Evolutionary conservation across 2,888 invertebrate species (phyloP).

Genomic region (Linnaemya vulpina): DNA sequence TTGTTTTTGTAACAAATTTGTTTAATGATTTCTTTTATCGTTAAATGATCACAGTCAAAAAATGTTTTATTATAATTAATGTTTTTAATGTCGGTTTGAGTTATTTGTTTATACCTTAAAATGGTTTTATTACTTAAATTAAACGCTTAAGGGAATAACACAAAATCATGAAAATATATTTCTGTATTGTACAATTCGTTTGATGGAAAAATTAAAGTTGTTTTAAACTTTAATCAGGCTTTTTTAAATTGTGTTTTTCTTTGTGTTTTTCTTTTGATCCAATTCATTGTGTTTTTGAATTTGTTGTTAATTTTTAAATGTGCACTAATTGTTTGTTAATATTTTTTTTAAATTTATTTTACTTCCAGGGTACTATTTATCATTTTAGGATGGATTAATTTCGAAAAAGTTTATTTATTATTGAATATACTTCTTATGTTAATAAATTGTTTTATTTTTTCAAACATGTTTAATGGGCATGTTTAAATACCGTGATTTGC

Average conservation of each 20-base stretch:
- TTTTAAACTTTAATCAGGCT: conserved; percentile 32
- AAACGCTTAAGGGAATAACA: no score
- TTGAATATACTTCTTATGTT: conserved; percentile 18
- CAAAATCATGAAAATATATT: neutral
- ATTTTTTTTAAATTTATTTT: conserved; percentile 34
- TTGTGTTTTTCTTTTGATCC: conserved; percentile 3
- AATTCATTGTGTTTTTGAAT: conserved; percentile 2
- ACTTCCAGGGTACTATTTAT: conserved; percentile 30
- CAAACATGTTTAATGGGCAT: conserved; percentile 39
- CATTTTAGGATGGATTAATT: conserved; percentile 66
- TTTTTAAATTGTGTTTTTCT: conserved; percentile 2
- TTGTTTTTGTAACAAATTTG: conserved; percentile 66
- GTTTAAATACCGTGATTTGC: conserved; percentile 55
- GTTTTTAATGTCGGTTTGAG: conserved; percentile 25
- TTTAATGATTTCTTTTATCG: conserved; percentile 71
- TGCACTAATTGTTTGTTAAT: conserved; percentile 31
- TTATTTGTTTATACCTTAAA: neutral
- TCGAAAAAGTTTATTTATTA: conserved; percentile 39
- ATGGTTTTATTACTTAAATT: conserved; percentile 44
- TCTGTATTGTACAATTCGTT: neutral
- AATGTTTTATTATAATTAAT: conserved; percentile 71
- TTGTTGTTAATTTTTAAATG: conserved; percentile 37
- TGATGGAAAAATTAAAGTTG: neutral
- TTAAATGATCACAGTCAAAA: conserved; percentile 80
- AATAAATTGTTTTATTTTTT: conserved; percentile 36